Evolutionary conservation across 2,888 invertebrate species (phyloP), one percentile per base, ranked within the genome.

Genomic region (Dione juno): DNA sequence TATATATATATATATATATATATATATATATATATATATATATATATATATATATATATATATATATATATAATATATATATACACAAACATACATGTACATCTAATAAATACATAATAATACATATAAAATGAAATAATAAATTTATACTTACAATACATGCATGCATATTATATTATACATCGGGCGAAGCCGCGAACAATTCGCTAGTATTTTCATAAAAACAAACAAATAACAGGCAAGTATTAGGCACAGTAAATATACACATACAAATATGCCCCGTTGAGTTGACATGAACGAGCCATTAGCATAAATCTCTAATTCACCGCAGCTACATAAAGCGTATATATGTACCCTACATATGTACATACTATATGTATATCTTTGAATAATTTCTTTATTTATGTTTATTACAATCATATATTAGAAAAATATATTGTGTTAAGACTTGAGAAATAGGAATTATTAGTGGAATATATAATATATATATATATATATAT

Each of bases 231-330:
- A 50, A 35, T 28, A n/a, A 57, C n/a, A 16, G n/a, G 10, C n/a
- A 6, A n/a, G 3, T 61, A 28, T 45, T 28, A 57, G 37, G 14
- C 14, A 45, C 45, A 45, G 28, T 35, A 61, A 61, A 61, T 35
- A 61, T 45, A 28, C 61, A 6, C 45, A 11, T 28, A 43, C 43
- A 61, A 45, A 28, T 9, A 16, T 14, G 7, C 9, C 16, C 16
- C 16, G 10, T 14, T 37, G 64, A 14, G 37, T 37, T 41, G 58
- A 67, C 67, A 67, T 5, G 67, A 40, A 59, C 40, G 6, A 50
- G n/a, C 67, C 67, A 67, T 67, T 67, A 67, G 52, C 50, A 43
- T 67, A 57, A 59, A 67, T 59, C 21, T 67, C 35, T 67, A 58
- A 67, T 58, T 58, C 40, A 28, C 21, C 50, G n/a, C 21, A 37